Percentiles rank a stretch among this genome's conserved stretches.
Evolutionary conservation across 2,888 invertebrate genomes (phyloP).

Genomic region (Hydraecia micacea): DNA sequence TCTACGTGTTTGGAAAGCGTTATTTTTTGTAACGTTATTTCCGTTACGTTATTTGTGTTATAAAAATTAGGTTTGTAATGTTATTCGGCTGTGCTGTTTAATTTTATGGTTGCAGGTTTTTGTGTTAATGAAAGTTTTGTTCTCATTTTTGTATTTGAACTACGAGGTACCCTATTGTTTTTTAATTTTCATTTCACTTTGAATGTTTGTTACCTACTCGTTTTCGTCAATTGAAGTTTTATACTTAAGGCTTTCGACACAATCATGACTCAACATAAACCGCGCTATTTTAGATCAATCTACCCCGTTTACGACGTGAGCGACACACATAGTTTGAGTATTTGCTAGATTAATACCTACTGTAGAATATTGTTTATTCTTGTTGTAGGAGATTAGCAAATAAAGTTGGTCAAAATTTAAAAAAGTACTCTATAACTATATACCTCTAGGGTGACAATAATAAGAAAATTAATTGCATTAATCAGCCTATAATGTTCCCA

Average conservation of each 20-base stretch:
- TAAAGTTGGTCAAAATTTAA: not conserved
- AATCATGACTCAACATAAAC: not conserved
- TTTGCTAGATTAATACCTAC: not conserved
- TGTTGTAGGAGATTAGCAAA: not conserved
- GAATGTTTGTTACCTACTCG: not conserved
- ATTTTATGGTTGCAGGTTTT: slow-evolving; percentile 37
- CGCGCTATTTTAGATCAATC: not conserved
- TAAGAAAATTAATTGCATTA: no score
- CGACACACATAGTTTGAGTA: not conserved
- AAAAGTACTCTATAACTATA: not conserved
- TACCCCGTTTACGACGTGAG: not conserved
- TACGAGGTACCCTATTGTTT: not conserved
- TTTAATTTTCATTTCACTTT: not conserved
- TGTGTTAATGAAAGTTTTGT: slow-evolving; percentile 18
- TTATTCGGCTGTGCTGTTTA: slow-evolving; percentile 45
- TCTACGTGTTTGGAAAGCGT: slow-evolving; percentile 62
- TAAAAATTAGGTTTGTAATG: slow-evolving; percentile 60
- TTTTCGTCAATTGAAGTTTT: no score
- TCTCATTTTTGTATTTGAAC: not conserved
- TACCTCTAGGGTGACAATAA: no score
- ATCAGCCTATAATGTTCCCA: no score
- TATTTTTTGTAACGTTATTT: slow-evolving; percentile 59
- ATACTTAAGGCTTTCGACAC: not conserved
- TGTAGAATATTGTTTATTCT: not conserved
- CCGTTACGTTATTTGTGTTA: slow-evolving; percentile 45